Conservation (phyloP, 2,797 vertebrate species). For the Sebastolobus altivelis region DNA sequence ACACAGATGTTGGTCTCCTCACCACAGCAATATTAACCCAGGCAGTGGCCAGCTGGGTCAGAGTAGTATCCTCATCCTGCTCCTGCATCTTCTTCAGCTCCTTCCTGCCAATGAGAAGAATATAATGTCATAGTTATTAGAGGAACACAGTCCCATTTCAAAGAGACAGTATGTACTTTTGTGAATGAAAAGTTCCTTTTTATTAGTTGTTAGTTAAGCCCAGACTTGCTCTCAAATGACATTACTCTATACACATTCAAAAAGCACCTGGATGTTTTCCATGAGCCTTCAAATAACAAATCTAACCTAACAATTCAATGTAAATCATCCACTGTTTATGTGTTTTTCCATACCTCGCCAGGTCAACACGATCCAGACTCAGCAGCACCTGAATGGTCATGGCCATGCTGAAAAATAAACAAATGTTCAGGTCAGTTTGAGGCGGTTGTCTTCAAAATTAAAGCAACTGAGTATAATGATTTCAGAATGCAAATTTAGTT, state of each 20-base stretch:
- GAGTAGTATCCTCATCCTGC: constrained; percentile 94
- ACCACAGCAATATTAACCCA: constrained; percentile 95
- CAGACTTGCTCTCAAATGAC: background rate
- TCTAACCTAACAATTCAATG: background rate
- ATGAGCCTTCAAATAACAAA: constrained; percentile 2
- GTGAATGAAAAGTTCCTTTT: background rate
- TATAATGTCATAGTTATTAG: background rate
- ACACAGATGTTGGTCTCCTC: constrained; percentile 62
- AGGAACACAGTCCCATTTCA: background rate
- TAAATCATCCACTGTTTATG: background rate
- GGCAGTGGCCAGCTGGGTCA: constrained; percentile 96
- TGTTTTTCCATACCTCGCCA: constrained; percentile 88
- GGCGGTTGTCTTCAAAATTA: background rate
- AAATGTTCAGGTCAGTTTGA: constrained; percentile 10
- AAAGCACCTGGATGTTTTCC: constrained; percentile 8
- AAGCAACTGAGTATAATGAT: background rate
- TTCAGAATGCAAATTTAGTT: no score
- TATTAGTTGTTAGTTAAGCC: background rate
- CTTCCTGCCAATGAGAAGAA: constrained; percentile 84
- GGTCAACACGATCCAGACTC: constrained; percentile 93
- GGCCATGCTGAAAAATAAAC: constrained; percentile 86
- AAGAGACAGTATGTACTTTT: background rate
- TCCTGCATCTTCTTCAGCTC: constrained; percentile 99
- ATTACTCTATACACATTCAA: background rate
- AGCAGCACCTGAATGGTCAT: constrained; percentile 95